phyloP scores from a whole-genome alignment of 2,113 vertebrate genomes.

The Poecile atricapillus region DNA sequence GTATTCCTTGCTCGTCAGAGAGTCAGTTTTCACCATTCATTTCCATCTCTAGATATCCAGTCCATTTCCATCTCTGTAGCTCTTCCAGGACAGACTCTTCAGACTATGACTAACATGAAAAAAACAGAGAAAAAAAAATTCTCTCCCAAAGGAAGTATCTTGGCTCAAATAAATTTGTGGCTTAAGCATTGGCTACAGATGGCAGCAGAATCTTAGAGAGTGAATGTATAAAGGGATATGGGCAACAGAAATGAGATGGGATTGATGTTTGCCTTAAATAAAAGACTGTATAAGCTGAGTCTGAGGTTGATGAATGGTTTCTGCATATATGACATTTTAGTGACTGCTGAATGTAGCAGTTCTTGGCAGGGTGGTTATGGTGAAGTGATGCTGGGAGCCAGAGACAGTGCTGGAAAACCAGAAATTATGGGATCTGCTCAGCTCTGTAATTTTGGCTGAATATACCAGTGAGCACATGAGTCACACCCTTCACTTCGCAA shows the following conservation, averaged over 20 bases:
- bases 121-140: background rate
- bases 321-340: background rate
- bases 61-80: background rate
- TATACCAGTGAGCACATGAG: background rate
- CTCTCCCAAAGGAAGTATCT: background rate
- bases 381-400: background rate
- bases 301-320: background rate
- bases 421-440: background rate
- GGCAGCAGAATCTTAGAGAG: background rate
- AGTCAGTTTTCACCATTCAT: background rate
- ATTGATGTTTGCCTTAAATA: background rate
- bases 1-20: background rate
- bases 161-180: background rate
- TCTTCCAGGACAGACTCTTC: background rate
- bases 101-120: background rate
- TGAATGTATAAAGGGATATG: background rate
- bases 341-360: background rate
- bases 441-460: constrained; percentile 1
- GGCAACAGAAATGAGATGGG: background rate
- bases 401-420: constrained; percentile 1
- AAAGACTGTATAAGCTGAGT: background rate
- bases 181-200: background rate
- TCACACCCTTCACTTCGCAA: background rate
- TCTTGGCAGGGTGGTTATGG: background rate
- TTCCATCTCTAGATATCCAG: background rate